Base-by-base conservation (phyloP, 2,113 vertebrate genomes). In the Scolopax mira region DNA sequence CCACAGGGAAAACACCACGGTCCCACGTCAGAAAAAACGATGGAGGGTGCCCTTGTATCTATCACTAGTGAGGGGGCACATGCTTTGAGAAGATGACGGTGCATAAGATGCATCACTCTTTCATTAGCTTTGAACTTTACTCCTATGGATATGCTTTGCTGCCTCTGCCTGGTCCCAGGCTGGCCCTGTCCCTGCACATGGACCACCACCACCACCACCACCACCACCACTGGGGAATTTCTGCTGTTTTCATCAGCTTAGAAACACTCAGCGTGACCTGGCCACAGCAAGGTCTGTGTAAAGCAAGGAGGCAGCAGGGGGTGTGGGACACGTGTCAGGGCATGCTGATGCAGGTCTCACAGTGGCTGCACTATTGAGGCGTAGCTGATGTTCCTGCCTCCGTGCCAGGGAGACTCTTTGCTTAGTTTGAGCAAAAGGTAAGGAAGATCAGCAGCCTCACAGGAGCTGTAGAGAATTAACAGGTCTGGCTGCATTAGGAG, bases 341-440 rank as follows among this genome's bases (percentile, higher is more conserved):
- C 44, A 46, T 4, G 19, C 21, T 25, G 33, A 6, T 31, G 61
- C 61, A 66, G 74, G 55, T 70, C 49, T 33, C 2, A 0, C 37
- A 18, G 41, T 7, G 39, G 51, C 22, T 33, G 55, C 6, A 5
- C 55, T 70, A 0, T 0, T 2, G 54, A 77, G 24, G 48, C 23
- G 42, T 1, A 60, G 52, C 49, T 42, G 46, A 23, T n/a, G 16
- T 35, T 49, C n/a, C 4, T 46, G n/a, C 11, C 39, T 31, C 58
- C 33, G 0, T 9, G 23, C 41, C 30, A 52, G 42, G 37, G 10
- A 79, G 22, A 23, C 39, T 74, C 51, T 79, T 44, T 14, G 39
- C 44, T 62, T 19, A 7, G 9, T 39, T 66, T 55, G 39, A 70
- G 78, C 44, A 55, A 31, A 77, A 77, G 67, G n/a, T 24, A 24